Evolutionary conservation across 2,797 vertebrate species (phyloP).

Genomic region (Tinamus major): DNA sequence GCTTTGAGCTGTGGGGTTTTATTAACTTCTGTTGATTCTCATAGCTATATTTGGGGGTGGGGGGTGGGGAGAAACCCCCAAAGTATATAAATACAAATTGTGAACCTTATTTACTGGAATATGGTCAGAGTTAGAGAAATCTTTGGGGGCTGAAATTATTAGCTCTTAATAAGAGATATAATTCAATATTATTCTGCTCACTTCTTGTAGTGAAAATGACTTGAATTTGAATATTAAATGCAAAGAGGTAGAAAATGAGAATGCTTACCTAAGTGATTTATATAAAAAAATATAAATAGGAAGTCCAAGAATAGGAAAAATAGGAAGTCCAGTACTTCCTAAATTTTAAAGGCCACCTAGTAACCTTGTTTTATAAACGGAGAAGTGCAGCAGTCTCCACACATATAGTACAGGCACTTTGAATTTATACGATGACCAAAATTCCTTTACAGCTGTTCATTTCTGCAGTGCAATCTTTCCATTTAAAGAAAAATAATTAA

Average conservation of each 20-base stretch:
- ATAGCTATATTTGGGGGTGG: neutral
- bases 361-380: neutral
- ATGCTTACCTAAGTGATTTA: neutral
- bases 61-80: neutral
- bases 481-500: neutral
- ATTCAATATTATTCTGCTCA: neutral
- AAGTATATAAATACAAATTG: neutral
- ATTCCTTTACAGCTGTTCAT: neutral
- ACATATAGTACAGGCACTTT: neutral
- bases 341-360: neutral
- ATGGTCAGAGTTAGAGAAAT: neutral
- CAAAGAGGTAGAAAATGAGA: neutral
- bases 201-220: neutral
- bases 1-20: neutral
- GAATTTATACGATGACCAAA: rapidly evolving
- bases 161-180: neutral
- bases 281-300: neutral
- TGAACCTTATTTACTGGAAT: neutral
- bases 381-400: neutral
- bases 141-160: neutral
- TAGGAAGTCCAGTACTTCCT: neutral
- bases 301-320: no score
- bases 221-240: neutral
- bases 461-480: neutral
- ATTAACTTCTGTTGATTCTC: neutral